Evolutionary conservation across 1,140 invertebrate genomes (phyloP), one percentile per base, ranked within the genome.

Genomic region (Oedothorax gibbosus): DNA sequence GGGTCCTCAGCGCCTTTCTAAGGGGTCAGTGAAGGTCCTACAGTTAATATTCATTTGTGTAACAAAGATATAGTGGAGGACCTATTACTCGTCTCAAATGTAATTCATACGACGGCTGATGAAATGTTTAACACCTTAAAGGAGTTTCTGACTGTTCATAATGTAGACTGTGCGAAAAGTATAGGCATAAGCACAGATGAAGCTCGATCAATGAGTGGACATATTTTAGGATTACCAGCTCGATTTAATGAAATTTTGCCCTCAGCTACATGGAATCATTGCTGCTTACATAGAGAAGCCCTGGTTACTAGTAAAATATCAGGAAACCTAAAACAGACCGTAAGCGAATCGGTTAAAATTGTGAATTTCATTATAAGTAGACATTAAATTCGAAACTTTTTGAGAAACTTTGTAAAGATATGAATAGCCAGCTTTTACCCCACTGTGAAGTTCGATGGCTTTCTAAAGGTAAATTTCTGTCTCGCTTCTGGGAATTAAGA

Each of bases 181-280:
- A 83, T 89, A 75, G 85, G 86, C 71, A 86, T 88, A 57, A 88
- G 86, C 68, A 89, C 88, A 71, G 88, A 89, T 86, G 87, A 87
- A 84, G 88, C 88, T 82, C 86, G 80, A 83, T 69, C 86, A 57
- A 88, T 88, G 88, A 77, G 86, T 73, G 88, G 77, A 78, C 62
- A 78, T 21, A 65, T 77, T 60, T 86, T 69, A 75, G 88, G 87
- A 86, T 87, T 88, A 83, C 75, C 77, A 73, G 85, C 73, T 60
- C 81, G 76, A 64, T 76, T 89, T 77, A 86, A 87, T 71, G 84
- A 87, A 73, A 72, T 85, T 75, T 51, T 76, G 35, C 77, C 85
- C 60, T 83, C 87, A 54, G 76, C 73, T 64, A 86, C 80, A 87
- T n/a, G n/a, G n/a, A n/a, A n/a, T n/a, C n/a, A n/a, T n/a, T n/a